Percentiles rank a stretch among this genome's conserved stretches.
Evolutionary conservation across 2,888 invertebrate species (phyloP).

Genomic region (Synanthedon myopaeformis): DNA sequence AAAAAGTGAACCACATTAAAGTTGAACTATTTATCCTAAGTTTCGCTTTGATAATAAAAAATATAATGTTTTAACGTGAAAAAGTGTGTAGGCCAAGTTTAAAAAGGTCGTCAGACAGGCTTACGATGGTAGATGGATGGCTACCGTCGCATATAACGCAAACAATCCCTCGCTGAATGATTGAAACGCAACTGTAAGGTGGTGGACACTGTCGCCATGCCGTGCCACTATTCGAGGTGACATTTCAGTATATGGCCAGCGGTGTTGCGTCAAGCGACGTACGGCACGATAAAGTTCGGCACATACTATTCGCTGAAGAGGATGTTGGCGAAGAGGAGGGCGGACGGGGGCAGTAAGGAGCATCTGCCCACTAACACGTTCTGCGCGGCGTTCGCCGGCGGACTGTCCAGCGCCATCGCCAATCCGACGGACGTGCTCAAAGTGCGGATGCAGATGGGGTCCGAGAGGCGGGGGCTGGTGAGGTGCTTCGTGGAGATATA

Average conservation of each 20-base stretch:
- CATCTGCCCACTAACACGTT: slow-evolving; percentile 77
- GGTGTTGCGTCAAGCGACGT: slow-evolving; percentile 91
- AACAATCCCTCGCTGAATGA: no score
- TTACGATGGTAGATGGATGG: not conserved
- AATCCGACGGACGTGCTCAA: slow-evolving; percentile 97
- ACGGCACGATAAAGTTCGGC: slow-evolving; percentile 97
- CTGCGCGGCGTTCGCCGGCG: slow-evolving; percentile 88
- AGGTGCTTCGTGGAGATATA: slow-evolving; percentile 88
- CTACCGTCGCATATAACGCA: not conserved
- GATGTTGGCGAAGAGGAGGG: slow-evolving; percentile 69
- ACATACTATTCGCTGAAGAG: slow-evolving; percentile 92
- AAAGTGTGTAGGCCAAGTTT: no score
- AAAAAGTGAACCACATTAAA: no score
- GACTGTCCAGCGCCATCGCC: slow-evolving; percentile 93
- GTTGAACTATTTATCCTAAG: no score
- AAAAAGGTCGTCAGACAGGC: not conserved
- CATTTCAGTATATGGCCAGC: slow-evolving; percentile 87
- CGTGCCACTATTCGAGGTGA: no score
- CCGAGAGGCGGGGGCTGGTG: slow-evolving; percentile 73
- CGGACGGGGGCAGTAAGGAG: slow-evolving; percentile 61
- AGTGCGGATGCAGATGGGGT: slow-evolving; percentile 89
- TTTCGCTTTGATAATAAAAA: no score
- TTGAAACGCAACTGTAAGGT: no score
- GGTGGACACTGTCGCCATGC: slow-evolving; percentile 13
- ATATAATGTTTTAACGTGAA: no score